Conservation (phyloP, 2,888 invertebrate species). For the Thecophora atra region DNA sequence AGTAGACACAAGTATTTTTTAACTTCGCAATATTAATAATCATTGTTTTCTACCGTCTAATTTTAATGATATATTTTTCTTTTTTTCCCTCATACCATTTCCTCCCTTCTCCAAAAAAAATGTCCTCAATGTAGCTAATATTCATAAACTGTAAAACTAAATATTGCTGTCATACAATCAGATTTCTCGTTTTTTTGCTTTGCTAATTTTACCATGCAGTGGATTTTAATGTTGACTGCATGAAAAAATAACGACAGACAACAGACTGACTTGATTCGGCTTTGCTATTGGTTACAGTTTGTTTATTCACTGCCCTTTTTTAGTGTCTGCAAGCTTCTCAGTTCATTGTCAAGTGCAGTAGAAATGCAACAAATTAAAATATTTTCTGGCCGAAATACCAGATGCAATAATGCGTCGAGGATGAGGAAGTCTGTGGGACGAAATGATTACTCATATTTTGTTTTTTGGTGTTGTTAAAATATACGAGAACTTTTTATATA, state of each 20-base stretch:
- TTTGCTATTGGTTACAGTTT: background rate
- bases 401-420: too few species aligned
- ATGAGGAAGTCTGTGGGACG: too few species aligned
- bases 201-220: background rate
- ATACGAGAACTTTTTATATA: too few species aligned
- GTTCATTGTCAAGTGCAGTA: conserved; percentile 29
- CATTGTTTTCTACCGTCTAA: too few species aligned
- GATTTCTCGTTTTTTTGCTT: too few species aligned
- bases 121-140: background rate
- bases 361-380: conserved; percentile 15
- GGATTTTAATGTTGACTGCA: conserved; percentile 6
- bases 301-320: background rate
- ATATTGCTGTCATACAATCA: background rate
- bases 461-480: too few species aligned
- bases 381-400: background rate
- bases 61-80: too few species aligned
- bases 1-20: too few species aligned
- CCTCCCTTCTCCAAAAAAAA: background rate
- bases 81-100: background rate
- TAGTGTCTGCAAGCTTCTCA: background rate
- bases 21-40: too few species aligned
- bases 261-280: background rate
- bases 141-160: conserved; percentile 7
- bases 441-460: too few species aligned
- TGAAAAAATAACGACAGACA: background rate